phyloP scores from a whole-genome alignment of 2,797 vertebrate species.

The Loris lydekkerianus region DNA sequence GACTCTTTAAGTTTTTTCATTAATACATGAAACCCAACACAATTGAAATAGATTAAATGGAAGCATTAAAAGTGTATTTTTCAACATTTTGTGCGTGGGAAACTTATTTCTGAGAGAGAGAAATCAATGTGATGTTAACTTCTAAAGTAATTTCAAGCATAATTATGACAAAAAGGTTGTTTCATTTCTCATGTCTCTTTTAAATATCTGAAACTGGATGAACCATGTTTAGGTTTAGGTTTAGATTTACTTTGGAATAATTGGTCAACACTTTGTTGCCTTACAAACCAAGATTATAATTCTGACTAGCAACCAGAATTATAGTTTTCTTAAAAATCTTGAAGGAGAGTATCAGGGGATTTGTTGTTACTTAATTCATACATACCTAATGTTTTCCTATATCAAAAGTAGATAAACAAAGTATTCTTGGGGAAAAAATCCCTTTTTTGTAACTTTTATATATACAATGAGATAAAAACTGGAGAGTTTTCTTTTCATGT shows the following conservation, averaged over 20 bases:
- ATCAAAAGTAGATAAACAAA: background rate
- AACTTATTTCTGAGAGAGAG: slow-evolving; percentile 37
- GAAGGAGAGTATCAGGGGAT: background rate
- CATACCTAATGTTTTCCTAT: slow-evolving; percentile 31
- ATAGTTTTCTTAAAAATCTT: background rate
- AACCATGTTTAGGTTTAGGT: slow-evolving; percentile 36
- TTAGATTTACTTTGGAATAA: slow-evolving; percentile 59
- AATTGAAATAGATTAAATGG: slow-evolving; percentile 34
- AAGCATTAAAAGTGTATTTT: slow-evolving; percentile 16
- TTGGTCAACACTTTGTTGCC: background rate
- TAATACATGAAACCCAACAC: slow-evolving; percentile 2
- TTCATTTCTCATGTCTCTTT: slow-evolving; percentile 28
- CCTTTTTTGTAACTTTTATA: slow-evolving; percentile 45
- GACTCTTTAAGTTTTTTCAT: slow-evolving; percentile 46
- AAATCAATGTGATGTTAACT: background rate
- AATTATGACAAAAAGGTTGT: slow-evolving; percentile 45
- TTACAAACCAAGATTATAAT: slow-evolving; percentile 19
- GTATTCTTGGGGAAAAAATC: slow-evolving; percentile 7
- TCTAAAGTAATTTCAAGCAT: slow-evolving; percentile 53
- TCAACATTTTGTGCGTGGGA: slow-evolving; percentile 8
- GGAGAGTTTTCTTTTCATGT: slow-evolving; percentile 24
- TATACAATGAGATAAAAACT: slow-evolving; percentile 8
- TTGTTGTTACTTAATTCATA: slow-evolving; percentile 48
- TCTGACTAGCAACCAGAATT: slow-evolving; percentile 11
- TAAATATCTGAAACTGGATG: slow-evolving; percentile 39